A percentile compares a stretch with the other conserved stretches of the same genome.
phyloP scores from a whole-genome alignment of 2,113 vertebrate genomes.

The Pogona vitticeps region DNA sequence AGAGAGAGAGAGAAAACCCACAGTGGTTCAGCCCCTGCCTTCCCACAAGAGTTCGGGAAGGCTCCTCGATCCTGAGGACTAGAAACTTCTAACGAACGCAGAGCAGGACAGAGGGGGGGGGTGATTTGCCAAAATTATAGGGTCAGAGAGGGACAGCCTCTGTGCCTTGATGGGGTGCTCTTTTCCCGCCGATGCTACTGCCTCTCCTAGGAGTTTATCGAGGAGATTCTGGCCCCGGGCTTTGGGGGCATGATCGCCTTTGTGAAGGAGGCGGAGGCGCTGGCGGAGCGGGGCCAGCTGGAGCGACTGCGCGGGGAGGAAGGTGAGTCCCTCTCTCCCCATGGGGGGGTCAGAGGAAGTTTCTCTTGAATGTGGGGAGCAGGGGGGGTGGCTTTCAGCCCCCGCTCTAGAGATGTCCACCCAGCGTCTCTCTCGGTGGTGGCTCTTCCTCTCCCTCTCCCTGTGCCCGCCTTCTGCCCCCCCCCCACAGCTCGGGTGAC shows the following conservation, averaged over 20 bases:
- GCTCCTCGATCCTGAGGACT: no score
- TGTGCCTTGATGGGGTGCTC: no score
- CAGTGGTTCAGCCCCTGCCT: no score
- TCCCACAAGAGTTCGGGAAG: no score
- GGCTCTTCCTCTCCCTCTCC: accelerated
- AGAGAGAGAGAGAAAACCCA: no score
- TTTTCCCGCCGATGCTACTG: background rate
- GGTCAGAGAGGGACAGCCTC: no score
- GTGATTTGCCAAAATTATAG: no score
- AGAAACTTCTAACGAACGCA: no score
- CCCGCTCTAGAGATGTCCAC: no score
- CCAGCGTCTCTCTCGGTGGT: no score
- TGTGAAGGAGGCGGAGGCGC: constrained; percentile 89
- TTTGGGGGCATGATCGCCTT: constrained; percentile 93
- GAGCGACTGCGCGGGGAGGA: constrained; percentile 89
- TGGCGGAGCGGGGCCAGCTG: constrained; percentile 89
- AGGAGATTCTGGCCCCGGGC: constrained; percentile 87
- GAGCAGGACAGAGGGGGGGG: no score
- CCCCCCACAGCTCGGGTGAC: constrained; percentile 80
- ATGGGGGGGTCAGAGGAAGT: background rate
- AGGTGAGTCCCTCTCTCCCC: constrained; percentile 70
- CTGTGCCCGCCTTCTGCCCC: no score
- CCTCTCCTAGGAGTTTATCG: constrained; percentile 86
- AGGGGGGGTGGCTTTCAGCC: background rate
- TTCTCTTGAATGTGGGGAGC: background rate